Conservation (phyloP, 2,113 vertebrate species). For the Misgurnus anguillicaudatus region DNA sequence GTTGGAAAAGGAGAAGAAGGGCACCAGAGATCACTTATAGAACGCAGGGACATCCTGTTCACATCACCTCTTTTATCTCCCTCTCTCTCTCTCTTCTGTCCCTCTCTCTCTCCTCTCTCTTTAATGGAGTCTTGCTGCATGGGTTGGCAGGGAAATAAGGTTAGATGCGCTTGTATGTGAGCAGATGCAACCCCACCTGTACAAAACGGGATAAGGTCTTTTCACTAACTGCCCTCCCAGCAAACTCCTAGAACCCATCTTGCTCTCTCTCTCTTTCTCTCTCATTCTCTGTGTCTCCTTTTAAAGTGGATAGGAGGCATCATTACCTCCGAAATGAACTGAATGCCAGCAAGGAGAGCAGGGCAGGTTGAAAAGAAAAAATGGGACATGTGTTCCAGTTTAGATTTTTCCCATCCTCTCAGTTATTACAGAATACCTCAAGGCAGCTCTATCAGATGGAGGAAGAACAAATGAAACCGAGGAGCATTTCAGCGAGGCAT, state of each 20-base stretch:
- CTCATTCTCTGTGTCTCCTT: constrained; percentile 38
- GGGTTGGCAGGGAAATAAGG: constrained; percentile 54
- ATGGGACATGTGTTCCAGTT: constrained; percentile 15
- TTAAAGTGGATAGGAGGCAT: constrained; percentile 52
- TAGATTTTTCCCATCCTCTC: constrained; percentile 9
- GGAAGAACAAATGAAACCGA: neutral
- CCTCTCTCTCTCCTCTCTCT: constrained; percentile 10
- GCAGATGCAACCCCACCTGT: constrained; percentile 7
- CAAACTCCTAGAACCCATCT: constrained; percentile 18
- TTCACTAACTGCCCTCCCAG: constrained; percentile 50
- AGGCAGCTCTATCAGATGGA: constrained; percentile 12
- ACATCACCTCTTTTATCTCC: constrained; percentile 36
- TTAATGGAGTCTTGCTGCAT: constrained; percentile 53
- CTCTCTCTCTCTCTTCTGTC: constrained; percentile 31
- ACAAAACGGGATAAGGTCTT: constrained; percentile 53
- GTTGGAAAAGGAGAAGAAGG: constrained; percentile 21
- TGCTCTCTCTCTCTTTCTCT: constrained; percentile 38
- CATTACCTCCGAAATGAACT: constrained; percentile 56
- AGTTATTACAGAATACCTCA: constrained; percentile 25
- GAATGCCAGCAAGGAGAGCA: constrained; percentile 41
- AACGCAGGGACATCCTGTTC: constrained; percentile 42
- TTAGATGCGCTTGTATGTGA: constrained; percentile 41
- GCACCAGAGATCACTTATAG: constrained; percentile 36
- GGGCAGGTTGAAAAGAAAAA: constrained; percentile 3
- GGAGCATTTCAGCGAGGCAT: neutral